Percentiles rank a stretch among this genome's conserved stretches.
These are phyloP conservation scores for Cryptocephalus primarius DNA, from an alignment of 2,888 invertebrate species.

Conservation along the genomic window DNA sequence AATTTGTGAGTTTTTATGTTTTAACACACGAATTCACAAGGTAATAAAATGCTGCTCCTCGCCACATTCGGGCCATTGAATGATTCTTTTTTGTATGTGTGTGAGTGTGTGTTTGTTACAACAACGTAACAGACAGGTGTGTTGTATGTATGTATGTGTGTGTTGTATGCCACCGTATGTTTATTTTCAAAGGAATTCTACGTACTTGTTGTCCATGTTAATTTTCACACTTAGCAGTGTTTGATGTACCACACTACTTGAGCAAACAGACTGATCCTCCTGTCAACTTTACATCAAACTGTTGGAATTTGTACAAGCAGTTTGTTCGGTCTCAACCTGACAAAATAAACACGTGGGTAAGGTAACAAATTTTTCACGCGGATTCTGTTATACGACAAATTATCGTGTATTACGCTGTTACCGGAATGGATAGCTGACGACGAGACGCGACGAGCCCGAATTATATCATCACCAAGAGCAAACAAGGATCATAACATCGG, in stretches of 20 bases:
- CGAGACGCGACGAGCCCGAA: no score
- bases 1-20: constrained; percentile 8
- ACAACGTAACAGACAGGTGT: not conserved
- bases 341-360: constrained; percentile 15
- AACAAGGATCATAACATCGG: no score
- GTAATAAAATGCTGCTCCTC: constrained; percentile 3
- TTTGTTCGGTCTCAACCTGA: constrained; percentile 14
- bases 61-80: constrained; percentile 3
- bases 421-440: no score
- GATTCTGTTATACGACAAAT: no score
- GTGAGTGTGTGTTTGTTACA: no score
- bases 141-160: not conserved
- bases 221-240: constrained; percentile 28
- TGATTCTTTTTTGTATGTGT: not conserved
- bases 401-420: no score
- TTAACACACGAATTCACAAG: constrained; percentile 7
- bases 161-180: constrained; percentile 23
- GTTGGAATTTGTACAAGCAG: constrained; percentile 19
- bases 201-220: constrained; percentile 25
- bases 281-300: constrained; percentile 21
- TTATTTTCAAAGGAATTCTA: constrained; percentile 21
- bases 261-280: constrained; percentile 16
- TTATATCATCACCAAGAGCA: no score
- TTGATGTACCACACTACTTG: constrained; percentile 23
- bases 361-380: not conserved